phyloP scores from a whole-genome alignment of 2,797 vertebrate genomes.

The Betta splendens region DNA sequence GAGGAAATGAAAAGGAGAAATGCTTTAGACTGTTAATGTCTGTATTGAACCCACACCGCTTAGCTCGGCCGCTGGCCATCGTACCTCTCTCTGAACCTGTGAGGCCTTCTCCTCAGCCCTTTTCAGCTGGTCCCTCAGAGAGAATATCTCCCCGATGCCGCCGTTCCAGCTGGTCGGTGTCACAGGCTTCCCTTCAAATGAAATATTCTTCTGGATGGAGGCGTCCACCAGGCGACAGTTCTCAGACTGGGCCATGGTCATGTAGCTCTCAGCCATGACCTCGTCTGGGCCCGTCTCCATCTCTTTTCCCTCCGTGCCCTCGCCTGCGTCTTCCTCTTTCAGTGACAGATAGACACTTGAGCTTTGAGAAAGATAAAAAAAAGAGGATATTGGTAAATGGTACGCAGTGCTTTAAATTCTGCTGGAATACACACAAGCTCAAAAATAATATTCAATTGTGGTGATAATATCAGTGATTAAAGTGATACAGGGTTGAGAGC shows the following conservation, averaged over 20 bases:
- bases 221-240: constrained; percentile 80
- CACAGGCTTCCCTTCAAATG: constrained; percentile 80
- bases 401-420: background rate
- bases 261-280: constrained; percentile 71
- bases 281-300: constrained; percentile 54
- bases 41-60: background rate
- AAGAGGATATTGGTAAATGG: background rate
- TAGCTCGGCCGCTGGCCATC: background rate
- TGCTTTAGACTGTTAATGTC: background rate
- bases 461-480: background rate
- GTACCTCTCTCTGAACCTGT: constrained; percentile 82
- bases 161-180: constrained; percentile 78
- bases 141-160: constrained; percentile 80
- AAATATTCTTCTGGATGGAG: constrained; percentile 86
- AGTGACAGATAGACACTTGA: constrained; percentile 78
- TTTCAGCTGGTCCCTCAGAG: constrained; percentile 83
- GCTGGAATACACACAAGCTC: background rate
- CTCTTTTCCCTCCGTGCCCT: constrained; percentile 53
- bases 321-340: constrained; percentile 72
- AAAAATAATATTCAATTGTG: constrained; percentile 7
- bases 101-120: constrained; percentile 82
- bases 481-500: background rate
- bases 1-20: background rate
- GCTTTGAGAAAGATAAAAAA: constrained; percentile 46
- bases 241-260: constrained; percentile 72